These are phyloP conservation scores for Pantherophis vulpinus DNA, from an alignment of 2,797 vertebrate species.

Conservation along the genomic window DNA sequence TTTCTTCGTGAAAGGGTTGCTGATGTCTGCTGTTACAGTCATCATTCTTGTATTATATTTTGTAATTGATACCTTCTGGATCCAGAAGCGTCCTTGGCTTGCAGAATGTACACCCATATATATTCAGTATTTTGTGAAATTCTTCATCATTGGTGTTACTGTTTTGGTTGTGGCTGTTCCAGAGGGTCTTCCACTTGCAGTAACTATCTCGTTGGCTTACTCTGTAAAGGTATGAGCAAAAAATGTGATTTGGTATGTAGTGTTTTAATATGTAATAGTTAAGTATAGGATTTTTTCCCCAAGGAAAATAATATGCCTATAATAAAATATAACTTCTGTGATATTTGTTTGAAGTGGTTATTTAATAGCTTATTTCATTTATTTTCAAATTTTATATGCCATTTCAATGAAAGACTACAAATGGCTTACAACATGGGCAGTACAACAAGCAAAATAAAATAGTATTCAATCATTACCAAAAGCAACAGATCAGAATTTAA, in stretches of 20 bases:
- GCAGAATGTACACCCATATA: conserved; percentile 95
- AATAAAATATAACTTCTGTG: background rate
- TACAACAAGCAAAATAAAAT: background rate
- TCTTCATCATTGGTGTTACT: conserved; percentile 99
- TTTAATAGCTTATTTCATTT: background rate
- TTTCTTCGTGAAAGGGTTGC: conserved; percentile 77
- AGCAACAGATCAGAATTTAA: background rate
- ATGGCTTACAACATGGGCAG: background rate
- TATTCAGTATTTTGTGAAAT: conserved; percentile 98
- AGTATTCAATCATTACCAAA: background rate
- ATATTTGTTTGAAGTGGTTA: background rate
- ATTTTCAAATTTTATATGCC: background rate
- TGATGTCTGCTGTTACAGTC: conserved; percentile 98
- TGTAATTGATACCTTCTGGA: conserved; percentile 94
- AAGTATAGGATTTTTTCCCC: background rate
- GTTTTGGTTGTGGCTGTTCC: conserved; percentile 98
- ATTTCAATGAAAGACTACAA: background rate
- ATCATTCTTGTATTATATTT: conserved; percentile 96
- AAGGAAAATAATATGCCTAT: no score
- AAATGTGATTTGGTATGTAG: background rate
- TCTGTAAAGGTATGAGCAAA: conserved; percentile 90
- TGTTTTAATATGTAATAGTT: background rate
- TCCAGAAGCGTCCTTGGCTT: conserved; percentile 88
- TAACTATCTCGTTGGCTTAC: conserved; percentile 97
- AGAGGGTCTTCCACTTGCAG: conserved; percentile 96